phyloP scores from a whole-genome alignment of 2,888 invertebrate genomes.

The Agrenia bidenticulata region DNA sequence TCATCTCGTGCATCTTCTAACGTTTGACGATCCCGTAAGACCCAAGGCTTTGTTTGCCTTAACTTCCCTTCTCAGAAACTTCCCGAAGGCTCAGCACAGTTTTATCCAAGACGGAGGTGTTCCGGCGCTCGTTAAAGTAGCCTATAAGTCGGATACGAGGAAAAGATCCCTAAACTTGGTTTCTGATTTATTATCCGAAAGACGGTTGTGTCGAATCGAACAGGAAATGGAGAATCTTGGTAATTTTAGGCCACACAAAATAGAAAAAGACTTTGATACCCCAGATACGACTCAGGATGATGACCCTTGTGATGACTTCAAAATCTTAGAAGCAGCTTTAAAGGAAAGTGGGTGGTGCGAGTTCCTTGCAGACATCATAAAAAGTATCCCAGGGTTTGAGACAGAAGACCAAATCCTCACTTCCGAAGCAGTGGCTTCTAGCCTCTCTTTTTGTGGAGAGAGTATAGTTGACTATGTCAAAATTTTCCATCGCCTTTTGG shows the following conservation, averaged over 20 bases:
- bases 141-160: constrained; percentile 43
- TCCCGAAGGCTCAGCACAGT: constrained; percentile 43
- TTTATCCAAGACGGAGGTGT: constrained; percentile 49
- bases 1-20: constrained; percentile 41
- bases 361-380: constrained; percentile 39
- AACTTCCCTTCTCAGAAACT: constrained; percentile 45
- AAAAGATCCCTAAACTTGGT: constrained; percentile 44
- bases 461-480: constrained; percentile 3
- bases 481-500: constrained; percentile 31
- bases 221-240: constrained; percentile 11
- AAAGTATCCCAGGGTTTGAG: constrained; percentile 43
- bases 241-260: too few species aligned
- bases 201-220: constrained; percentile 39
- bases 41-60: constrained; percentile 48
- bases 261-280: background rate
- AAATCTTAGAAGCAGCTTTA: constrained; percentile 36
- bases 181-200: constrained; percentile 43
- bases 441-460: constrained; percentile 36
- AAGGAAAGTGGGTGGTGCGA: constrained; percentile 47
- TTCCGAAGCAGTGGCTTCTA: constrained; percentile 37
- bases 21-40: constrained; percentile 39
- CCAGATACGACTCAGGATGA: constrained; percentile 23
- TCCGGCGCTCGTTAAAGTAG: constrained; percentile 43
- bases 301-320: constrained; percentile 43
- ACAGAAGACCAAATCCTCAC: constrained; percentile 45